These are phyloP conservation scores for Cylloceria caligata DNA, from an alignment of 2,888 invertebrate genomes.

Conservation along the genomic window DNA sequence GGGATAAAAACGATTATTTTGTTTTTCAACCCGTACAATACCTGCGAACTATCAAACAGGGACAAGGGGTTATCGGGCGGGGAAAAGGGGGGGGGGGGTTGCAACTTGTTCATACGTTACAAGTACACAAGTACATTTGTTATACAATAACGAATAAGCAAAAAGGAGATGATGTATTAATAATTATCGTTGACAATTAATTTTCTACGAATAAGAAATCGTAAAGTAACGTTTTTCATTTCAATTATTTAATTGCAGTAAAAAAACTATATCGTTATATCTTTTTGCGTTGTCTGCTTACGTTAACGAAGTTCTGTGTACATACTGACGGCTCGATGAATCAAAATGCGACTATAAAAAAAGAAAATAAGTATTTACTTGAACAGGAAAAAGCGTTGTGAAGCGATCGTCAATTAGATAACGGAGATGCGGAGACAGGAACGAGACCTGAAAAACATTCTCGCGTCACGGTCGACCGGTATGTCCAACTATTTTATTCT, in stretches of 20 bases:
- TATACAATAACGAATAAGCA: too few species aligned
- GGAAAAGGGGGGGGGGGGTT: too few species aligned
- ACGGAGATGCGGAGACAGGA: conserved; percentile 41
- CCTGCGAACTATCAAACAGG: not conserved
- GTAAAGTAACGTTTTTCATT: not conserved
- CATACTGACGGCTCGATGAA: conserved; percentile 2
- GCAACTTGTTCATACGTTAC: too few species aligned
- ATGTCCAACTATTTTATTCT: conserved; percentile 26
- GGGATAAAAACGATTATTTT: not conserved
- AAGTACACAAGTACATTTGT: too few species aligned
- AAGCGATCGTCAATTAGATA: conserved; percentile 38
- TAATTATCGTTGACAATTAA: not conserved
- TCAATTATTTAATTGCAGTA: not conserved
- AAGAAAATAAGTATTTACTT: conserved; percentile 12
- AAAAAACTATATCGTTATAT: conserved; percentile 7
- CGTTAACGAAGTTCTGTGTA: conserved; percentile 26
- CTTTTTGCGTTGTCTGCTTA: conserved; percentile 1
- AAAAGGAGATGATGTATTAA: too few species aligned
- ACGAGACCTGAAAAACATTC: conserved; percentile 54
- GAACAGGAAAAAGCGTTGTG: conserved; percentile 42
- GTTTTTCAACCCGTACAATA: not conserved
- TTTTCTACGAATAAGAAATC: not conserved
- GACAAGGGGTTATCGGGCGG: not conserved
- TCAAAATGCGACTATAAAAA: conserved; percentile 23
- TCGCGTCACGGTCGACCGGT: conserved; percentile 41